These are phyloP conservation scores for Tyria jacobaeae DNA, from an alignment of 2,888 invertebrate genomes.

Conservation along the genomic window DNA sequence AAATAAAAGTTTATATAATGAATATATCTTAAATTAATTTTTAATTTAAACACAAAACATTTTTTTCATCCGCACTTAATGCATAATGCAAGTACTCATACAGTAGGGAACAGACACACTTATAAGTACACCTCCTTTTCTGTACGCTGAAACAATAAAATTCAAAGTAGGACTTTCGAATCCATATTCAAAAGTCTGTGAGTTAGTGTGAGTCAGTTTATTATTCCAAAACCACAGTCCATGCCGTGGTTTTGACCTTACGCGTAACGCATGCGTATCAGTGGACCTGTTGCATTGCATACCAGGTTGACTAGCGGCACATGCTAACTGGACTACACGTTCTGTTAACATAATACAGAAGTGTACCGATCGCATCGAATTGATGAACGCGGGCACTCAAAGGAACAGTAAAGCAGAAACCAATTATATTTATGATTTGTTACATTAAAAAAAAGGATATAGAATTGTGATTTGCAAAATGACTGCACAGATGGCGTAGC, in stretches of 20 bases:
- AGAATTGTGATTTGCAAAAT: no score
- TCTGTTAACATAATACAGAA: constrained; percentile 31
- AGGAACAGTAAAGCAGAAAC: neutral
- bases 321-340: constrained; percentile 66
- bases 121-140: neutral
- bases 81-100: neutral
- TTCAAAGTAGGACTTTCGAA: constrained; percentile 12
- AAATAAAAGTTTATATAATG: no score
- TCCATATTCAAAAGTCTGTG: constrained; percentile 4
- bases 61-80: no score
- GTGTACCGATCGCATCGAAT: constrained; percentile 30
- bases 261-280: constrained; percentile 61
- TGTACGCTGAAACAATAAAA: neutral
- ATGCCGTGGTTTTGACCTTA: no score
- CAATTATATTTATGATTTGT: neutral
- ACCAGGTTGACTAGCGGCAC: constrained; percentile 77
- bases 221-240: no score
- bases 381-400: constrained; percentile 8
- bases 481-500: no score
- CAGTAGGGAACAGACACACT: no score
- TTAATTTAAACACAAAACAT: neutral
- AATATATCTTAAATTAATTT: no score
- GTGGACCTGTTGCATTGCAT: constrained; percentile 64
- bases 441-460: no score
- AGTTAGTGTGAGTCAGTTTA: no score